Base-by-base conservation (phyloP, 2,797 vertebrate species). In the Sebastes ruberrimus region DNA sequence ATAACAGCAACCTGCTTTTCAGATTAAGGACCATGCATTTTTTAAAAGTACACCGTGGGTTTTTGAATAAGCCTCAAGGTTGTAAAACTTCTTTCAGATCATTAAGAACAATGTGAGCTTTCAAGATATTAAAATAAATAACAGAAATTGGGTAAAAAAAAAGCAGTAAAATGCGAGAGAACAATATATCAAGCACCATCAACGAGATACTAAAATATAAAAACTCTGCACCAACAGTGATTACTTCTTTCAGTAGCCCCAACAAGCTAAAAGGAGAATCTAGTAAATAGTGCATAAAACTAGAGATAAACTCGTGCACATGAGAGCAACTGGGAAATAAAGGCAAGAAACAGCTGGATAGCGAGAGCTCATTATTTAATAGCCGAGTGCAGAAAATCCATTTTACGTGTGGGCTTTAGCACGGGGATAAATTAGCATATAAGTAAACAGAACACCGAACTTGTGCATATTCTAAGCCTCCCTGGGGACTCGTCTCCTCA, bases 381-480 rank as follows among this genome's bases (percentile, higher is more conserved):
- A 83, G 80, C 78, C 22, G 13, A 83, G 46, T 79, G 71, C 65
- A 83, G 85, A 84, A 88, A 92, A 92, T 88, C 83, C 66, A 87
- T 88, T 92, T 83, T 74, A 74, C 46, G 63, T 86, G 82, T 87
- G 76, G 79, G 83, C 80, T 89, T 89, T 83, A 84, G 78, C 70
- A 80, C 74, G 71, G 70, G 42, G 59, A 81, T 55, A 73, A 85
- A 93, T 94, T 87, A 85, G 83, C 89, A 92, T 88, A 84, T 10
- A 71, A 81, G 81, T 91, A 91, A 93, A 93, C 89, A 92, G 65
- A 86, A 77, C 65, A 82, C 85, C 82, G 79, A 68, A 83, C 75
- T 83, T 73, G 66, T 73, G 82, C 78, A 82, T 85, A 85, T 79
- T 81, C 71, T 66, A 70, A 86, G 57, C 55, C 33, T 86, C 82